phyloP scores from a whole-genome alignment of 1,140 invertebrate genomes.

The Leptinotarsa lineolata region DNA sequence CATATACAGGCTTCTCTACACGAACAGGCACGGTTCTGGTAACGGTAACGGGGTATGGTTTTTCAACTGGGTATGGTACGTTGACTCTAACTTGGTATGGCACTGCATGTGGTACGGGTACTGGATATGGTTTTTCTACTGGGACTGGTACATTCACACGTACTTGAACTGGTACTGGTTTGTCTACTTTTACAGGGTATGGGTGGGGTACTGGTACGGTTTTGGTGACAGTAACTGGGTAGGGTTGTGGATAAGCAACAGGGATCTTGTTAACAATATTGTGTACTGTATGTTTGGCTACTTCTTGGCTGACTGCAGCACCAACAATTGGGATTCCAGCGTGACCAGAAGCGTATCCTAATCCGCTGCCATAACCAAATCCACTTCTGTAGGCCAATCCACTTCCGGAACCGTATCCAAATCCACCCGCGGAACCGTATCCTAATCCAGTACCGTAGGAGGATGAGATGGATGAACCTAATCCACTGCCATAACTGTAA shows the following conservation, averaged over 20 bases:
- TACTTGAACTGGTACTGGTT: slow-evolving; percentile 41
- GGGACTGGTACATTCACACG: slow-evolving; percentile 49
- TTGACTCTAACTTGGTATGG: slow-evolving; percentile 49
- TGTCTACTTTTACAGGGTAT: slow-evolving; percentile 39
- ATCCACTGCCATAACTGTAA: not conserved
- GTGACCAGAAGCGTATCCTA: slow-evolving; percentile 13
- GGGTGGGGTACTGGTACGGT: slow-evolving; percentile 43
- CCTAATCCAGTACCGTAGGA: not conserved
- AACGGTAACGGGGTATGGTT: slow-evolving; percentile 47
- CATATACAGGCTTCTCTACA: slow-evolving; percentile 52
- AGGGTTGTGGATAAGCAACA: slow-evolving; percentile 53
- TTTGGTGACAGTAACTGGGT: slow-evolving; percentile 16
- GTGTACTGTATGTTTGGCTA: slow-evolving; percentile 41
- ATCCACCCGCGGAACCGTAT: not conserved
- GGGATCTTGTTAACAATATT: slow-evolving; percentile 34
- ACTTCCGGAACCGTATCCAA: not conserved
- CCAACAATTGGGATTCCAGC: not conserved
- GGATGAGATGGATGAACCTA: too few species aligned
- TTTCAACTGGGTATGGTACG: slow-evolving; percentile 46
- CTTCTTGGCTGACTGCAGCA: slow-evolving; percentile 13
- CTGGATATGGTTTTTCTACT: slow-evolving; percentile 35
- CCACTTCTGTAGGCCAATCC: not conserved
- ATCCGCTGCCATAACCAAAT: slow-evolving; percentile 11
- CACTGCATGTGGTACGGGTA: slow-evolving; percentile 35
- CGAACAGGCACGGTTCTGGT: slow-evolving; percentile 48